Percentiles rank a stretch among this genome's conserved stretches.
Conservation (phyloP, 2,888 invertebrate species). For the Latrodectus elegans region DNA sequence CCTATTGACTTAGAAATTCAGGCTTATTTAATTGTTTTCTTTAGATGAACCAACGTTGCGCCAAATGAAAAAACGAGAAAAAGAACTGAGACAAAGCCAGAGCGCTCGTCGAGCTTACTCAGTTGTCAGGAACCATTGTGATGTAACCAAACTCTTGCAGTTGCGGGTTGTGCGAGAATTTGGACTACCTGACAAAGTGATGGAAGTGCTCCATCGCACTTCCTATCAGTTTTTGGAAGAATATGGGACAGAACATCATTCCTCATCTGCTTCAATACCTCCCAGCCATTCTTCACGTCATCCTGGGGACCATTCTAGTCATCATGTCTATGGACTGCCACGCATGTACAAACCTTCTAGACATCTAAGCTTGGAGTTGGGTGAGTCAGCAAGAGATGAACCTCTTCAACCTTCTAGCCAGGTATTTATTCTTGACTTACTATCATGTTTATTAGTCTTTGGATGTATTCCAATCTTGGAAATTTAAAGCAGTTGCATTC, state of each 20-base stretch:
- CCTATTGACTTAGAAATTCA: too few species aligned
- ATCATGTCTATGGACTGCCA: slow-evolving; percentile 58
- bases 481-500: too few species aligned
- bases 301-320: slow-evolving; percentile 67
- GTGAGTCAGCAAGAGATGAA: slow-evolving; percentile 54
- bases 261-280: slow-evolving; percentile 29
- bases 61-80: slow-evolving; percentile 86
- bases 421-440: slow-evolving; percentile 24
- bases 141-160: slow-evolving; percentile 86
- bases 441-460: too few species aligned
- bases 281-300: slow-evolving; percentile 50
- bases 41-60: slow-evolving; percentile 60
- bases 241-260: slow-evolving; percentile 46
- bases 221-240: slow-evolving; percentile 65
- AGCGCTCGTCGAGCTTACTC: slow-evolving; percentile 83
- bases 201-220: slow-evolving; percentile 80
- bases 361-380: slow-evolving; percentile 59
- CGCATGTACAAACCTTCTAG: slow-evolving; percentile 63
- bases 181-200: slow-evolving; percentile 91
- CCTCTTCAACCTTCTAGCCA: slow-evolving; percentile 49
- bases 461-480: too few species aligned
- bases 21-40: not conserved
- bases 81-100: slow-evolving; percentile 86
- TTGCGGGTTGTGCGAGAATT: slow-evolving; percentile 94
- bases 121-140: slow-evolving; percentile 80